Evolutionary conservation across 2,113 vertebrate genomes (phyloP).

Genomic region (Nematolebias whitei): DNA sequence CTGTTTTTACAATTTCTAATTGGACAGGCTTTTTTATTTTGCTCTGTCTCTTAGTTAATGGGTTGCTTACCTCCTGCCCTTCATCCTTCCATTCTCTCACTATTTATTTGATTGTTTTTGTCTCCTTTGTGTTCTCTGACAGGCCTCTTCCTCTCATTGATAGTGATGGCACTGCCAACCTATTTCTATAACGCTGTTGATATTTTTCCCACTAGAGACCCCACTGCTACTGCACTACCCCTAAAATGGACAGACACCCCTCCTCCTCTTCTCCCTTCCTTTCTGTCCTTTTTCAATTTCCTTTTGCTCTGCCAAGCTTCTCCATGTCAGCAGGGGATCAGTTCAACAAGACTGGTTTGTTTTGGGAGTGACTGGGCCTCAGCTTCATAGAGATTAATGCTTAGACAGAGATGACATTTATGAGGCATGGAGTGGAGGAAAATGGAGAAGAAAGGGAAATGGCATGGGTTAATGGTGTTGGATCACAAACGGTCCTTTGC

Average conservation of each 20-base stretch:
- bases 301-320: conserved; percentile 74
- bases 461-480: conserved; percentile 26
- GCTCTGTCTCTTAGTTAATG: conserved; percentile 34
- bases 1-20: conserved; percentile 53
- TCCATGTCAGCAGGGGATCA: conserved; percentile 62
- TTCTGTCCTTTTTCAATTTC: conserved; percentile 64
- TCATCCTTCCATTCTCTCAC: conserved; percentile 45
- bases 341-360: conserved; percentile 75
- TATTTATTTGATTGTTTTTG: conserved; percentile 60
- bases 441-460: conserved; percentile 49
- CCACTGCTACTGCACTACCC: conserved; percentile 54
- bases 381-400: conserved; percentile 74
- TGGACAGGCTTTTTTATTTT: conserved; percentile 48
- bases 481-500: conserved; percentile 45
- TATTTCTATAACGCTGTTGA: conserved; percentile 63
- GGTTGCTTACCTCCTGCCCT: conserved; percentile 32
- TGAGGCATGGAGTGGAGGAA: conserved; percentile 60
- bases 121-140: conserved; percentile 67
- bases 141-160: conserved; percentile 75
- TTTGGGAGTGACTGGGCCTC: conserved; percentile 70
- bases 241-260: conserved; percentile 51
- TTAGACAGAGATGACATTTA: conserved; percentile 75
- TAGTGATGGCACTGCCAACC: conserved; percentile 69
- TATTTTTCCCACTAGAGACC: conserved; percentile 74
- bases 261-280: conserved; percentile 23